Percentiles rank a stretch among this genome's conserved stretches.
These are phyloP conservation scores for Eutolmus rufibarbis DNA, from an alignment of 2,888 invertebrate species.

Conservation along the genomic window DNA sequence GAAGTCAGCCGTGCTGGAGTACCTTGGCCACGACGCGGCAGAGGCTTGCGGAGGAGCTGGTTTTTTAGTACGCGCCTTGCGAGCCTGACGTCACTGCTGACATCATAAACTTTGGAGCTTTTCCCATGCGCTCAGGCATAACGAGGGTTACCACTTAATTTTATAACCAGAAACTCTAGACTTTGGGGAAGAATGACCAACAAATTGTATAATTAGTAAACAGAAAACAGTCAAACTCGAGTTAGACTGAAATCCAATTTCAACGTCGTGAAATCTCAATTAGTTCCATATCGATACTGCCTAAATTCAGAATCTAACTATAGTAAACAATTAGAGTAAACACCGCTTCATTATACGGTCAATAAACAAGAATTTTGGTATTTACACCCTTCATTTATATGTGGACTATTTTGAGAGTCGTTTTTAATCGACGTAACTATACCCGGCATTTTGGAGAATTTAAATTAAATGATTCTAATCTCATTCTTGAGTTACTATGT, in stretches of 20 bases:
- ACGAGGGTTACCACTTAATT: neutral
- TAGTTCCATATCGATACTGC: neutral
- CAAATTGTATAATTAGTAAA: neutral
- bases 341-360: neutral
- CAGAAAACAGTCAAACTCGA: neutral
- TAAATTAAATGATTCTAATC: no score
- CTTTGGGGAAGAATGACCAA: neutral
- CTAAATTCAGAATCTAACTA: neutral
- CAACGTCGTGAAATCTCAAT: neutral
- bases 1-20: neutral
- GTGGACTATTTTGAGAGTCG: no score
- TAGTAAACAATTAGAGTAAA: neutral
- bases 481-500: no score
- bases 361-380: neutral
- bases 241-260: neutral
- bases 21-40: neutral
- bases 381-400: no score
- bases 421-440: no score
- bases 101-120: slow-evolving; percentile 15
- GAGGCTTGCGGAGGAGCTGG: neutral
- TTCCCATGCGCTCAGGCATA: neutral
- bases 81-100: slow-evolving; percentile 9
- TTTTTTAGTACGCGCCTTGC: neutral
- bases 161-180: neutral
- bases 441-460: no score